A percentile compares a stretch with the other conserved stretches of the same genome.
These are phyloP conservation scores for Alauda arvensis DNA, from an alignment of 2,797 vertebrate genomes.

Conservation along the genomic window DNA sequence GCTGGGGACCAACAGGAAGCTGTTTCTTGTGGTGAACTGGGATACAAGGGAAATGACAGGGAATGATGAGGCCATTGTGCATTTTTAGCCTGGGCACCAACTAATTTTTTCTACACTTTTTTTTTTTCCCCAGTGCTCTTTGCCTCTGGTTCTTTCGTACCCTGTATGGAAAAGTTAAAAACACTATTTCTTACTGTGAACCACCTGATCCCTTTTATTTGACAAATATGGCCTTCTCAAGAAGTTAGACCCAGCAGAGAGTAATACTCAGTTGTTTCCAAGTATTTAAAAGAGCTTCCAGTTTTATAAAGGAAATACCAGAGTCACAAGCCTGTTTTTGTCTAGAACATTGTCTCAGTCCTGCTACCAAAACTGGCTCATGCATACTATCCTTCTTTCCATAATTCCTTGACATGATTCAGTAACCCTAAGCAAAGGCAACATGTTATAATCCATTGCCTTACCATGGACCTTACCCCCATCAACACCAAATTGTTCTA, in stretches of 20 bases:
- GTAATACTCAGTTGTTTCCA: not conserved
- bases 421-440: slow-evolving; percentile 8
- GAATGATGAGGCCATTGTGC: not conserved
- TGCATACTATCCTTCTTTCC: not conserved
- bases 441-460: not conserved
- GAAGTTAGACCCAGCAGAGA: not conserved
- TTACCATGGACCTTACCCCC: not conserved
- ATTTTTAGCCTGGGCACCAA: not conserved
- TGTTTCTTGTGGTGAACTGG: not conserved
- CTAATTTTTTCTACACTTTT: not conserved
- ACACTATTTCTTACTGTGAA: not conserved
- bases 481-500: not conserved
- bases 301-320: not conserved
- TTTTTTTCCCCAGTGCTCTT: not conserved
- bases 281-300: not conserved
- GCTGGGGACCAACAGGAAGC: not conserved
- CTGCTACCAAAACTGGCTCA: not conserved
- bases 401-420: not conserved
- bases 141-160: not conserved
- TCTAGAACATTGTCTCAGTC: not conserved
- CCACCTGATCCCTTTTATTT: not conserved
- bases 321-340: not conserved
- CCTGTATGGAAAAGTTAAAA: not conserved
- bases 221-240: not conserved
- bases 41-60: not conserved